These are phyloP conservation scores for Zaprionus kolodkinae DNA, from an alignment of 1,140 invertebrate genomes.

Conservation along the genomic window DNA sequence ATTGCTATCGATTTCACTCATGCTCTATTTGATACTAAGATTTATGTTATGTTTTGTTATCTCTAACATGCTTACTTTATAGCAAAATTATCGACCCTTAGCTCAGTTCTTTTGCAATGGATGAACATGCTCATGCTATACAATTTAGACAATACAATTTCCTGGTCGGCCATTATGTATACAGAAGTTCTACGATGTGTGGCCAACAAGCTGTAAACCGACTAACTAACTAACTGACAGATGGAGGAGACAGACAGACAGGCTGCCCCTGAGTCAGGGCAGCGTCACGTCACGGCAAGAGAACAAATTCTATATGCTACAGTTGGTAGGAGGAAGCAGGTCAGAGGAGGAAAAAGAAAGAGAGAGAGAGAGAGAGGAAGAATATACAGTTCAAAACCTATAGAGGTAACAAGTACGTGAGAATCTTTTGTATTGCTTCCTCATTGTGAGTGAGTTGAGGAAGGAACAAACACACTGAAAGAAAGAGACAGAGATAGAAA, in stretches of 20 bases:
- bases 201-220: conserved; percentile 22
- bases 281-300: conserved; percentile 18
- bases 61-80: background rate
- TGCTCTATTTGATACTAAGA: too few species aligned
- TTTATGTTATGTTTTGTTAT: background rate
- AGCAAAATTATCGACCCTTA: background rate
- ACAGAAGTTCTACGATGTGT: conserved; percentile 22
- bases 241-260: background rate
- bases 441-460: conserved; percentile 56
- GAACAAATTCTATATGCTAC: conserved; percentile 54
- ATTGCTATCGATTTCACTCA: too few species aligned
- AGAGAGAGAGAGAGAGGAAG: background rate
- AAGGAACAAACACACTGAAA: conserved; percentile 40
- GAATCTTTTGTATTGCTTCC: conserved; percentile 78
- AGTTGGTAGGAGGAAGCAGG: conserved; percentile 10
- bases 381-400: conserved; percentile 65
- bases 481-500: conserved; percentile 11
- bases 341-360: background rate
- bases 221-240: conserved; percentile 28
- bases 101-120: background rate
- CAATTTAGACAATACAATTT: conserved; percentile 10
- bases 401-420: conserved; percentile 75
- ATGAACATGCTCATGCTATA: background rate
- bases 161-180: conserved; percentile 1
- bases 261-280: conserved; percentile 17